These are phyloP conservation scores for Asbolus verrucosus DNA, from an alignment of 1,140 invertebrate genomes.

Conservation along the genomic window DNA sequence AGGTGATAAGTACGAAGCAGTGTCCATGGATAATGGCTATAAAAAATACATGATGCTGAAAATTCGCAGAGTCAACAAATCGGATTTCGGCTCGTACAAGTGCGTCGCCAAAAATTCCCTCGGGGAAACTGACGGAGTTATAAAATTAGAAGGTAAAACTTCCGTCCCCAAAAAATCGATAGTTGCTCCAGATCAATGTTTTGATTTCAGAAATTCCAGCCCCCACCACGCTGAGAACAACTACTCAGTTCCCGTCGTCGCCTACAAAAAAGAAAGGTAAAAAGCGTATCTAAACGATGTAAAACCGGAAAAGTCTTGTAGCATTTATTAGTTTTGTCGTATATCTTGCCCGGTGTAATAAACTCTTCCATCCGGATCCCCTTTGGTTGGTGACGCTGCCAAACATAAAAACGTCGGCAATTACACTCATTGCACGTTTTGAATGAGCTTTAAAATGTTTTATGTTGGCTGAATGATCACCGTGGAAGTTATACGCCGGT, in stretches of 20 bases:
- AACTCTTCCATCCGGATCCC: slow-evolving; percentile 32
- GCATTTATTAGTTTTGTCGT: slow-evolving; percentile 39
- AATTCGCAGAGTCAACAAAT: slow-evolving; percentile 80
- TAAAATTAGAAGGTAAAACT: slow-evolving; percentile 90
- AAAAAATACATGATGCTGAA: slow-evolving; percentile 91
- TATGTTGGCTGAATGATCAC: slow-evolving; percentile 38
- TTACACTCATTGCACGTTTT: slow-evolving; percentile 44
- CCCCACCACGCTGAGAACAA: slow-evolving; percentile 61
- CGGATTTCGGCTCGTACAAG: slow-evolving; percentile 89
- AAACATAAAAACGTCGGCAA: slow-evolving; percentile 39
- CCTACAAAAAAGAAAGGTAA: slow-evolving; percentile 62
- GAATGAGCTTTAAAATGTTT: slow-evolving; percentile 45
- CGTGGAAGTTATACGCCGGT: slow-evolving; percentile 35
- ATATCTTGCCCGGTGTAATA: slow-evolving; percentile 30
- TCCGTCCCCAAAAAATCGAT: slow-evolving; percentile 14
- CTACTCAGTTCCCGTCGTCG: slow-evolving; percentile 56
- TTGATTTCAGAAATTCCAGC: slow-evolving; percentile 63
- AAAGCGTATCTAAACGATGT: slow-evolving; percentile 10
- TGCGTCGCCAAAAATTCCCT: slow-evolving; percentile 95
- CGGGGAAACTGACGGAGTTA: slow-evolving; percentile 86
- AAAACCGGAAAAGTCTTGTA: slow-evolving; percentile 32
- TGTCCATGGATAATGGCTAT: slow-evolving; percentile 83
- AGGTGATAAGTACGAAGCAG: slow-evolving; percentile 89
- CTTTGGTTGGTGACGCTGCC: slow-evolving; percentile 23
- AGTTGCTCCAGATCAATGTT: slow-evolving; percentile 33